Evolutionary conservation across 2,888 invertebrate species (phyloP), one percentile per base, ranked within the genome.

Genomic region (Leptopilina drosophilae): DNA sequence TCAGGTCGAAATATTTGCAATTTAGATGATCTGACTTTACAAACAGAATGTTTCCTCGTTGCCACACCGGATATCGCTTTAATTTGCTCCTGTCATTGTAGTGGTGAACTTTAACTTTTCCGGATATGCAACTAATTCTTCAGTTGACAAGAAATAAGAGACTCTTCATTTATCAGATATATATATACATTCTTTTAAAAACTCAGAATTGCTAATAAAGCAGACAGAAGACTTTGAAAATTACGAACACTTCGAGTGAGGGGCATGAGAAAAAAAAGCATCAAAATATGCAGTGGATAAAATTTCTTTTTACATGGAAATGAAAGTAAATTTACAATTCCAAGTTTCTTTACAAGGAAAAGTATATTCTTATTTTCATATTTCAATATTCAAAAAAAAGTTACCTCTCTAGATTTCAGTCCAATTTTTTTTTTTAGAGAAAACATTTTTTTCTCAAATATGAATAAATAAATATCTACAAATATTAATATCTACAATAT

Each of bases 11-110:
- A 73, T 73, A 73, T 73, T 73, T 73, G 73, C 73, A 73, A 73
- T 73, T 73, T 73, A 73, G 73, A 73, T 73, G 53, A 73, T 53
- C 56, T 73, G 73, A 73, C 73, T 73, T 73, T 73, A 56, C 53
- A 73, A 73, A 73, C 73, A 73, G 73, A 56, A 73, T 73, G 33
- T 53, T n/a, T 73, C 33, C 73, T 56, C 53, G 73, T 73, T 40
- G 73, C 33, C 8, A 73, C 53, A 33, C 56, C 56, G 53, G 73
- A 56, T 73, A 53, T 73, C 73, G 56, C 56, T 73, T 73, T 73
- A 73, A 73, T 73, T 73, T 73, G 56, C 33, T 14, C n/a, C 40
- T 56, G 73, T 56, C 40, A 73, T 73, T 73, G 56, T 56, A 15
- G 56, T 56, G 33, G 73, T 14, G n/a, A 73, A 73, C 73, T 73